Conservation (phyloP, 2,888 invertebrate species). For the Noctua janthe region DNA sequence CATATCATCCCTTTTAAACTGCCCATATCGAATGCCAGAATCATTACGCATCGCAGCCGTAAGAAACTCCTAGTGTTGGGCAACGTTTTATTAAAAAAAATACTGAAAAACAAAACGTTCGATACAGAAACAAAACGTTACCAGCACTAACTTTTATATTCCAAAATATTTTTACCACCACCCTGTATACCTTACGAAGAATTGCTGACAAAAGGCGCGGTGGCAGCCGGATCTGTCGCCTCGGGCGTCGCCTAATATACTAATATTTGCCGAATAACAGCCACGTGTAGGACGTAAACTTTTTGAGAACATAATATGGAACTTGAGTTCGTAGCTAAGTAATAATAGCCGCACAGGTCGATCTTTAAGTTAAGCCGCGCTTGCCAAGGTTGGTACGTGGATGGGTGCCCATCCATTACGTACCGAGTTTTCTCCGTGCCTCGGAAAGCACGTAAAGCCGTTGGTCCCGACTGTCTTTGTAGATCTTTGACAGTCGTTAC, state of each 20-base stretch:
- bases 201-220: constrained; percentile 80
- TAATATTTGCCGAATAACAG: constrained; percentile 79
- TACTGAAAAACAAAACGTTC: neutral
- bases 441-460: too few species aligned
- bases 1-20: neutral
- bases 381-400: neutral
- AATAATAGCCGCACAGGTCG: neutral
- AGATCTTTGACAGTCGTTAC: too few species aligned
- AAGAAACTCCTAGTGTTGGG: neutral
- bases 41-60: neutral
- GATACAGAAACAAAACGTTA: too few species aligned
- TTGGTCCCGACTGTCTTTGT: too few species aligned
- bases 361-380: neutral
- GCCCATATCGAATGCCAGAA: neutral
- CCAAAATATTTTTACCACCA: constrained; percentile 26
- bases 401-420: neutral
- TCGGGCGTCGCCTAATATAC: constrained; percentile 83
- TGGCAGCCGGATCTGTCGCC: constrained; percentile 78
- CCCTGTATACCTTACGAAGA: constrained; percentile 67
- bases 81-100: too few species aligned
- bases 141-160: neutral
- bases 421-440: too few species aligned
- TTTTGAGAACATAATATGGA: neutral
- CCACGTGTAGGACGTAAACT: constrained; percentile 64
- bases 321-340: neutral